phyloP scores from a whole-genome alignment of 1,140 invertebrate species.

The Drosophila bifasciata region DNA sequence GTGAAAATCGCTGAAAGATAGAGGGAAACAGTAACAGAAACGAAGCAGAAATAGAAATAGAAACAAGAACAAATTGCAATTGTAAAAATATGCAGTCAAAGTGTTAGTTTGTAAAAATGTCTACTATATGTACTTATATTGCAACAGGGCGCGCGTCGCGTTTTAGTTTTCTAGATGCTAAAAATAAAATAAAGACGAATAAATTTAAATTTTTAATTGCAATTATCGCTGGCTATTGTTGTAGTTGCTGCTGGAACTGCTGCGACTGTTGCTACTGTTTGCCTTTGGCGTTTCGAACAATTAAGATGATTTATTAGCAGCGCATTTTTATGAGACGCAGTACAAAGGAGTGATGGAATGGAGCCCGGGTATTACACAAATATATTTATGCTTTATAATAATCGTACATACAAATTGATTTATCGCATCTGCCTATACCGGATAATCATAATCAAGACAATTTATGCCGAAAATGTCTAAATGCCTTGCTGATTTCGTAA shows the following conservation, averaged over 20 bases:
- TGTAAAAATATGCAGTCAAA: conserved; percentile 64
- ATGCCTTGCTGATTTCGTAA: conserved; percentile 60
- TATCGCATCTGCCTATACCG: conserved; percentile 49
- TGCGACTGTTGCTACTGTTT: conserved; percentile 63
- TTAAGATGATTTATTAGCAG: conserved; percentile 77
- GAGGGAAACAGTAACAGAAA: conserved; percentile 2
- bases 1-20: conserved; percentile 40
- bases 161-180: conserved; percentile 61
- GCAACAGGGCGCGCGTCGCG: conserved; percentile 71
- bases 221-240: conserved; percentile 74
- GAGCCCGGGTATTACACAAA: conserved; percentile 24
- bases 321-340: conserved; percentile 73
- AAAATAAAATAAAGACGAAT: conserved; percentile 76
- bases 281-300: conserved; percentile 73
- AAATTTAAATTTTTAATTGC: conserved; percentile 81
- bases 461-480: conserved; percentile 22
- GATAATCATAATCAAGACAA: conserved; percentile 43
- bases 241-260: conserved; percentile 34
- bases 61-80: conserved; percentile 54
- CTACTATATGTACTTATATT: too few relatives aligned
- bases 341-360: conserved; percentile 51
- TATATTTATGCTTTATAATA: conserved; percentile 64
- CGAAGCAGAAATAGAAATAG: not conserved
- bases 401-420: conserved; percentile 57
- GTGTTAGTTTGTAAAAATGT: conserved; percentile 68